Base-by-base conservation (phyloP, 2,113 vertebrate species). In the Psophia crepitans region DNA sequence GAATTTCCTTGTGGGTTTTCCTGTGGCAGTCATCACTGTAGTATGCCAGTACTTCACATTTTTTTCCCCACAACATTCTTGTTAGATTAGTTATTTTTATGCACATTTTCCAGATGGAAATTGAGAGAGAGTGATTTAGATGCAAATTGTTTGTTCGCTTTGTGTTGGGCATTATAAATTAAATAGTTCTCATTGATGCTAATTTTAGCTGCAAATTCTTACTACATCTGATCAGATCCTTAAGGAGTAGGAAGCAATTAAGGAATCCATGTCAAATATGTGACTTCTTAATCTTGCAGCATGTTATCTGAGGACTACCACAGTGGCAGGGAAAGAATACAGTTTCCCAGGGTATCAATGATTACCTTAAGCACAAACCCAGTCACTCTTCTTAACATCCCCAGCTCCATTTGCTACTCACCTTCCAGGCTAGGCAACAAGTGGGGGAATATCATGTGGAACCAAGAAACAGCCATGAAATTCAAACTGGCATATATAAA, bases 91-190 rank as follows among this genome's bases (percentile, higher is more conserved):
- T 74, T 95, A 81, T 84, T 95, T 96, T 93, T 89, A 82, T 82
- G 89, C 66, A 54, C 39, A 69, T 84, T 91, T 89, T 95, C 77
- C 89, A 91, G 93, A 95, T 87, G 65, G 91, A 91, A 97, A 89
- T 39, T 75, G 74, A 95, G 57, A 89, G 43, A 75, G 54, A 84
- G 12, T 79, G 48, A 89, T 91, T 87, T 87, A 96, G 39, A 84
- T 76, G 61, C 41, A 87, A 89, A 80, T 92, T 92, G 46, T 95
- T 95, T 96, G 74, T 82, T 89, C 51, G 33, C 11, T 92, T 84
- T 81, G 21, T 81, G 65, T 81, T 75, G 81, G 80, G 70, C 81
- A 69, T 91, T 96, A 76, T 83, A 95, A 92, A 95, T 93, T 61
- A 89, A 89, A 93, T 79, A 89, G 53, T 95, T 96, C 27, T 89